A percentile compares a stretch with the other conserved stretches of the same genome.
Conservation (phyloP, 2,797 vertebrate species). For the Rhinophrynus dorsalis region DNA sequence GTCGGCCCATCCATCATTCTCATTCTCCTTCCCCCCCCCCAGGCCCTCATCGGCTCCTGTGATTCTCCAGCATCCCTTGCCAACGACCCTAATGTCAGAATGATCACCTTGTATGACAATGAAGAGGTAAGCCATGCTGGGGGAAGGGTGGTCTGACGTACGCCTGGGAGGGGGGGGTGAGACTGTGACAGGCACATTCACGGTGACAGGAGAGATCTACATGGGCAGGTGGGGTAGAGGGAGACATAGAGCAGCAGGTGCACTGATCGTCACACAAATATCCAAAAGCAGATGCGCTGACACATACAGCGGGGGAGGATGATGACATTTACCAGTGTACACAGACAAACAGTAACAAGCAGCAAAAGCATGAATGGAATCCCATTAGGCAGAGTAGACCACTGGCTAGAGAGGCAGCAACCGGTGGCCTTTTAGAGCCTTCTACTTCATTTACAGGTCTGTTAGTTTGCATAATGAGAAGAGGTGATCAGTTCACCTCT, state of each 20-base stretch:
- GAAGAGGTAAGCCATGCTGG: conserved; percentile 78
- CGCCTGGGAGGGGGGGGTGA: not conserved
- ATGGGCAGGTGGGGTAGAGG: not conserved
- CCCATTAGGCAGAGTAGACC: too few species aligned
- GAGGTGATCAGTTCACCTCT: too few species aligned
- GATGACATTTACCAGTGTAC: too few species aligned
- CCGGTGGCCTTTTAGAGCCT: too few species aligned
- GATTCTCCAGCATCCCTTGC: conserved; percentile 71
- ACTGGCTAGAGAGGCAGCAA: too few species aligned
- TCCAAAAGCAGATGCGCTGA: not conserved
- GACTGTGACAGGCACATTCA: not conserved
- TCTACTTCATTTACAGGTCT: too few species aligned
- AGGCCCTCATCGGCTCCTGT: conserved; percentile 86
- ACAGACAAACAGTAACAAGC: too few species aligned
- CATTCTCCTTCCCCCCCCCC: not conserved
- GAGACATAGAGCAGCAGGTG: not conserved
- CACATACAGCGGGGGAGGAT: not conserved
- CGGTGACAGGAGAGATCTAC: not conserved
- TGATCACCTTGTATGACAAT: conserved; percentile 90
- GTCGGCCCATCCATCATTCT: not conserved
- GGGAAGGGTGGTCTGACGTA: not conserved
- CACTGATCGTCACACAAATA: too few species aligned
- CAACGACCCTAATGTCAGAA: conserved; percentile 82
- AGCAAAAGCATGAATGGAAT: too few species aligned
- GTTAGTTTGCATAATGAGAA: too few species aligned